Evolutionary conservation across 2,113 vertebrate genomes (phyloP).

Genomic region (Pollimyrus isidori): DNA sequence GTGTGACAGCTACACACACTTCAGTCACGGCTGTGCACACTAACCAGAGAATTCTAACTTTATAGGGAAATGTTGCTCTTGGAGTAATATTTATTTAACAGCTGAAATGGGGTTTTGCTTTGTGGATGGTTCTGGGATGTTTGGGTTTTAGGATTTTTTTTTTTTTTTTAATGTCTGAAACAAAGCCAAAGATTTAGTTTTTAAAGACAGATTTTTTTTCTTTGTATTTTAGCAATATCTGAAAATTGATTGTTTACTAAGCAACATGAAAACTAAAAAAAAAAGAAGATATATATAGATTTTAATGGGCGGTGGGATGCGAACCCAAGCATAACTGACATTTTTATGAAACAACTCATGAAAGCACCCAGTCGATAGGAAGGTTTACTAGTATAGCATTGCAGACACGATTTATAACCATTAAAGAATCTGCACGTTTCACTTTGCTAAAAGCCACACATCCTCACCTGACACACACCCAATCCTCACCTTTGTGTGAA

Average conservation of each 20-base stretch:
- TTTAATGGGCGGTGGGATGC: background rate
- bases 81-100: conserved; percentile 29
- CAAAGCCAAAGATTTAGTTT: conserved; percentile 51
- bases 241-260: background rate
- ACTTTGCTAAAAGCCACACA: background rate
- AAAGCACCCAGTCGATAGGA: background rate
- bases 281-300: background rate
- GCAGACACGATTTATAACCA: background rate
- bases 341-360: background rate
- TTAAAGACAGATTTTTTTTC: background rate
- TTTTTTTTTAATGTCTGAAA: conserved; percentile 28
- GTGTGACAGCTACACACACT: background rate
- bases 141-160: background rate
- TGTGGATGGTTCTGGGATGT: background rate
- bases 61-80: conserved; percentile 36
- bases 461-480: background rate
- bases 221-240: conserved; percentile 13
- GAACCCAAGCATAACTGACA: background rate
- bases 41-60: conserved; percentile 4
- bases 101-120: background rate
- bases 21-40: background rate
- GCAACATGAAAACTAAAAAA: background rate
- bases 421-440: background rate
- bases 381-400: background rate
- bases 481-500: background rate